Percentiles rank a stretch among this genome's conserved stretches.
Evolutionary conservation across 2,797 vertebrate genomes (phyloP).

Genomic region (Dallia pectoralis): DNA sequence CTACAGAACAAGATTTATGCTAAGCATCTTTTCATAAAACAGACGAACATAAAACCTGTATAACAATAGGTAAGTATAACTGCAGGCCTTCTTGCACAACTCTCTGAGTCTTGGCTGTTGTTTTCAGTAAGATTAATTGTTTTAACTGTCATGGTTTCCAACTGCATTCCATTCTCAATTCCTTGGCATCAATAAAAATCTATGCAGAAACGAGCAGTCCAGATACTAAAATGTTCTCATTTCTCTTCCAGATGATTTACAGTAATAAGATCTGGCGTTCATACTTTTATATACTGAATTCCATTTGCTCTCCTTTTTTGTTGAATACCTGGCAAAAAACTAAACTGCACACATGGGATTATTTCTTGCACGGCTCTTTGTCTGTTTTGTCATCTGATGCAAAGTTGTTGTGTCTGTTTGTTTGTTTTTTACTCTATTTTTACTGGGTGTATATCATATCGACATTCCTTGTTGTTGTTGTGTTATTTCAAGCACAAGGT

Average conservation of each 20-base stretch:
- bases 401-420: not conserved
- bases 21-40: too few species aligned
- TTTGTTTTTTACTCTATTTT: not conserved
- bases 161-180: conserved; percentile 32
- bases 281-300: conserved; percentile 52
- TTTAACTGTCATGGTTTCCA: conserved; percentile 41
- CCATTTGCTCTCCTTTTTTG: conserved; percentile 32
- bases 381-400: conserved; percentile 27
- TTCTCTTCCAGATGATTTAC: conserved; percentile 69
- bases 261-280: conserved; percentile 72
- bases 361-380: conserved; percentile 32
- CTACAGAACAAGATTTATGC: too few species aligned
- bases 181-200: conserved; percentile 55
- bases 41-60: not conserved
- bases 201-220: conserved; percentile 62
- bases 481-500: not conserved
- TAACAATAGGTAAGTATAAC: not conserved
- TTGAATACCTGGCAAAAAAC: conserved; percentile 13
- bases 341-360: conserved; percentile 41
- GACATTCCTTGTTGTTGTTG: not conserved
- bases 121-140: not conserved
- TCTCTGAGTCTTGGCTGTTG: conserved; percentile 12
- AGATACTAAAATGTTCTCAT: conserved; percentile 66
- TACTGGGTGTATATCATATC: not conserved
- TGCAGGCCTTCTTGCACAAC: not conserved